These are phyloP conservation scores for Nothocercus nigrocapillus DNA, from an alignment of 2,113 vertebrate species.

Conservation along the genomic window DNA sequence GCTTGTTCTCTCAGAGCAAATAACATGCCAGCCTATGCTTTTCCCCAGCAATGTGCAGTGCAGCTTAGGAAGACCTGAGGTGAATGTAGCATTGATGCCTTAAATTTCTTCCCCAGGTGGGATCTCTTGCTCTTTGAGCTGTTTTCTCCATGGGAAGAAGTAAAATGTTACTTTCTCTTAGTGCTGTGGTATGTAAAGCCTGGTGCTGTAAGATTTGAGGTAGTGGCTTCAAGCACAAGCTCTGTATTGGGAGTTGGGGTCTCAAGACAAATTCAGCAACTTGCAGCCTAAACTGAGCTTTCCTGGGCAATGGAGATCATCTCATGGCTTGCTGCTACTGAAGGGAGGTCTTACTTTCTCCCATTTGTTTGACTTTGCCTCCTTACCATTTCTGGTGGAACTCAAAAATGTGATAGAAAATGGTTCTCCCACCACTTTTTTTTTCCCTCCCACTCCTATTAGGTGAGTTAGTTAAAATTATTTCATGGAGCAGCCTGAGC, in stretches of 20 bases:
- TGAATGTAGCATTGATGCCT: constrained; percentile 44
- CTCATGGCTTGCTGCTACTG: not conserved
- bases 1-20: not conserved
- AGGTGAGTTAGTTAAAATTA: not conserved
- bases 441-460: not conserved
- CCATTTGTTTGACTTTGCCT: not conserved
- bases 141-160: not conserved
- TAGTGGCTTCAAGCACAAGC: not conserved
- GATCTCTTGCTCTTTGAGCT: not conserved
- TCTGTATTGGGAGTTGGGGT: not conserved
- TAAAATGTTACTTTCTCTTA: not conserved
- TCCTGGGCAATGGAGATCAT: not conserved
- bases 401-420: not conserved
- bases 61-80: not conserved
- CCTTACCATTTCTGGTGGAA: not conserved
- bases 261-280: not conserved
- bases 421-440: not conserved
- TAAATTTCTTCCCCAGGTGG: not conserved
- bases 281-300: not conserved
- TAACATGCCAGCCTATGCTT: not conserved
- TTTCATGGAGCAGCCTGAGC: not conserved
- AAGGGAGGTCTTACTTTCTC: not conserved
- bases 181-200: not conserved
- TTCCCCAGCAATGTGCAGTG: not conserved
- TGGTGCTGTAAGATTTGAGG: not conserved